Base-by-base conservation (phyloP, 2,113 vertebrate genomes). In the Chaetorhynchus papuensis region DNA sequence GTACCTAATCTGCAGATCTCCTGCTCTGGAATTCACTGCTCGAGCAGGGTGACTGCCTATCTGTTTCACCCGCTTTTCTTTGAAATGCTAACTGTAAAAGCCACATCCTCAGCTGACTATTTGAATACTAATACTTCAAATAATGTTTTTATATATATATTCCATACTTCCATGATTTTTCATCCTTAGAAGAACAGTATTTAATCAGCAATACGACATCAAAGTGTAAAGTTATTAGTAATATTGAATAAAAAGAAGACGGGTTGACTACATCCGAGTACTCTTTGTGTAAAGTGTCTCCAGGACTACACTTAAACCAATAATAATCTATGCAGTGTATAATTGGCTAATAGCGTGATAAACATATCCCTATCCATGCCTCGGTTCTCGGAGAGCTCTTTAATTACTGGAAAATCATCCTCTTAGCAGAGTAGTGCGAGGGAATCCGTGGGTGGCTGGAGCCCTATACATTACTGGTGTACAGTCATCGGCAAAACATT, bases 401-500 rank as follows among this genome's bases (percentile, higher is more conserved):
- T 96, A 97, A 98, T 97, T 98, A 98, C 92, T 87, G 89, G 96
- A 95, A 97, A 97, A 98, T 96, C 96, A 96, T 89, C 95, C 98
- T 86, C 96, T 92, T 81, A 89, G 96, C 96, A 81, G 83, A 96
- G 89, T 76, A 95, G 96, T 96, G 96, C 59, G 96, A 97, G 96
- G 97, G 97, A 90, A 94, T 96, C 97, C 52, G 97, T 98, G 98
- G 98, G 98, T 84, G 98, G 97, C 91, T 93, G 95, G 33, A 95
- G 97, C 84, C 94, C 97, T 98, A 97, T 97, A 93, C 87, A 96
- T 93, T 94, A 66, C 97, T 68, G 95, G 70, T 22, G 96, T 85
- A 97, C 87, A 98, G 98, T 99, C 99, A 99, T 97, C 97, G 94
- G 98, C 93, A 87, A 99, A 99, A 97, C 98, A 99, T 99, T 98